Percentiles rank a stretch among this genome's conserved stretches.
Conservation (phyloP, 2,113 vertebrate genomes). For the Rhinolophus ferrumequinum region DNA sequence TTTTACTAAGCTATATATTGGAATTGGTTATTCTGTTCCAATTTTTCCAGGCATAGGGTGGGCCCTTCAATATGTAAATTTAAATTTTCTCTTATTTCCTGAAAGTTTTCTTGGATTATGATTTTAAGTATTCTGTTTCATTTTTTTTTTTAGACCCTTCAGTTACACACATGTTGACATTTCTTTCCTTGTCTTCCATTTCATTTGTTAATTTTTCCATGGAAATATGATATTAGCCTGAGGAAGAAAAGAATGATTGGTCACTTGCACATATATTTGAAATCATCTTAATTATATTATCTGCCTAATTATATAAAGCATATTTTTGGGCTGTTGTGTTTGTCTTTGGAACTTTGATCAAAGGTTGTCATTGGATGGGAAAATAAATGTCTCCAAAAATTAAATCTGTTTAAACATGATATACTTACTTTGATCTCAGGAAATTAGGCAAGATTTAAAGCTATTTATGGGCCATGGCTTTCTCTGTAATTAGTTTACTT, state of each 20-base stretch:
- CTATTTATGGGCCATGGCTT: neutral
- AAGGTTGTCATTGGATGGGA: neutral
- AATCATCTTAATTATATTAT: neutral
- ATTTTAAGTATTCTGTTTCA: neutral
- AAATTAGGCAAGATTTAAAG: neutral
- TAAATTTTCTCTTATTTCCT: neutral
- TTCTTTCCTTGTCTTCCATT: neutral
- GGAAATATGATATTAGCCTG: neutral
- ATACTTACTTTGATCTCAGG: neutral
- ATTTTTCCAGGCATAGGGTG: neutral
- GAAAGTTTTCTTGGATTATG: neutral
- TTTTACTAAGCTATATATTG: neutral
- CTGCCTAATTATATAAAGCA: neutral
- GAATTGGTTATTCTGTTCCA: neutral
- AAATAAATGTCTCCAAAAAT: neutral
- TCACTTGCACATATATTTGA: neutral
- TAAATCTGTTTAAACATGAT: neutral
- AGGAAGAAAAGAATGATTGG: neutral
- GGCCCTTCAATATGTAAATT: neutral
- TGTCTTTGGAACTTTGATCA: slow-evolving; percentile 9
- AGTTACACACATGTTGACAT: neutral
- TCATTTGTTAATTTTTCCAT: slow-evolving; percentile 4
- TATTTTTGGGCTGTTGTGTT: neutral
- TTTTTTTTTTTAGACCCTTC: neutral
- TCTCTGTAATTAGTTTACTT: neutral